Percentiles rank a stretch among this genome's conserved stretches.
phyloP scores from a whole-genome alignment of 1,140 invertebrate genomes.

The Bombyx mori region ASM3026992v2 NC_085126.1:2377001-2377500 shows the following conservation, averaged over 20 bases:
- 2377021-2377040: slow-evolving; percentile 67
- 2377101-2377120: slow-evolving; percentile 61
- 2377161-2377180: slow-evolving; percentile 3
- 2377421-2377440: no score
- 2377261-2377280: no score
- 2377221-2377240: no score
- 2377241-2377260: no score
- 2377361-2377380: slow-evolving; percentile 29
- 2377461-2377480: background rate
- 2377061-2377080: slow-evolving; percentile 32
- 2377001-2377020: slow-evolving; percentile 64
- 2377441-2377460: no score
- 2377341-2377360: slow-evolving; percentile 23
- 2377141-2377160: slow-evolving; percentile 42
- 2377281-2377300: no score
- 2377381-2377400: slow-evolving; percentile 19
- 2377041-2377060: slow-evolving; percentile 56
- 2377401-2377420: no score
- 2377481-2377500: background rate
- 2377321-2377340: slow-evolving; percentile 22
- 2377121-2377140: slow-evolving; percentile 55
- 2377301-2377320: slow-evolving; percentile 28
- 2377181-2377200: background rate
- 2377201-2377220: background rate
- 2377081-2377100: slow-evolving; percentile 64